Base-by-base conservation (phyloP, 2,113 vertebrate species). In the Rhinolophus sinicus region DNA sequence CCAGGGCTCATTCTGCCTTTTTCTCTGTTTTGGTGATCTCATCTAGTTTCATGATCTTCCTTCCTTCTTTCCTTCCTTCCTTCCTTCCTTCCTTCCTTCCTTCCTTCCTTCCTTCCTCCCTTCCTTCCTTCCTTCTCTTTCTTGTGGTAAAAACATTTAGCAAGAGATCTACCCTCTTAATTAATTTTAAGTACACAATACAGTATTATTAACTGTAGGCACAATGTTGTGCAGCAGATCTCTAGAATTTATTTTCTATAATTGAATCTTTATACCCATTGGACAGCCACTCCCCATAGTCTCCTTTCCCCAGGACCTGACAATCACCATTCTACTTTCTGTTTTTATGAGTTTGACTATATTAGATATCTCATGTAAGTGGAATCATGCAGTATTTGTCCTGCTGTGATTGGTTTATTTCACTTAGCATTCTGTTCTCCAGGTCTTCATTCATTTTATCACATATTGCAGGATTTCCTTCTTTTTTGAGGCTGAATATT, bases 51-150 rank as follows among this genome's bases (percentile, higher is more conserved):
- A 89, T 21, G 72, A 65, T 12, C 19, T 47, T 14, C 10, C 9
- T 44, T 6, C 1, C 14, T 62, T 40, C 11, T 11, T 15, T 1
- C 6, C 15, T 14, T 6, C n/a, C 16, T 30, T 22, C 6, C 13
- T 14, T 86, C 47, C 28, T 47, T 14, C 10, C 9, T 44, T 12
- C 1, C 14, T 62, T 40, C 6, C 19, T 15, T 2, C 6, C 28
- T 14, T 6, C 35, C 11, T 30, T 8, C 44, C 9, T 40, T 3
- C 9, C 0, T 18, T 22, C 6, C 13, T 14, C 70, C 1, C 14
- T 62, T 40, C 11, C 11, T 67, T 12, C 28, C 11, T 77, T 72
- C 5, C 16, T 30, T 4, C 44, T 73, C 35, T 44, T 30, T 73
- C 28, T 24, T 38, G 24, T 28, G 18, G 52, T n/a, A 67, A 78